A percentile compares a stretch with the other conserved stretches of the same genome.
phyloP scores from a whole-genome alignment of 35 echinoderm and acorn worm species.

The Apostichopus californicus region DNA sequence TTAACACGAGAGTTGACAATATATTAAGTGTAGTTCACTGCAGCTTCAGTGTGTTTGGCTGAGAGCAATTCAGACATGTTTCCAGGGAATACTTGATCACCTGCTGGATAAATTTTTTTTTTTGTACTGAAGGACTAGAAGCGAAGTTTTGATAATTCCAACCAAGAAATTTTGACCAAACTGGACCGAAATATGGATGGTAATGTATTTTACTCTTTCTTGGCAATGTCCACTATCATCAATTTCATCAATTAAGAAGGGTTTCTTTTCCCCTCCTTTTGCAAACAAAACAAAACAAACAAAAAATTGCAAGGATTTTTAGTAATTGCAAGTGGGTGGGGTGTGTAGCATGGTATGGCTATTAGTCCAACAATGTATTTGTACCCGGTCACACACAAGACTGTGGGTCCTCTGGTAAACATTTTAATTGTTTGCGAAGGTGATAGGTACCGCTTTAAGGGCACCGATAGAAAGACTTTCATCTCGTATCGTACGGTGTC shows the following conservation, averaged over 20 bases:
- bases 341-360: too few species aligned
- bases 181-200: not conserved
- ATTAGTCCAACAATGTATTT: too few species aligned
- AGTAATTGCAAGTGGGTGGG: not conserved
- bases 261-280: not conserved
- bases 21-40: not conserved
- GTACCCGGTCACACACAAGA: too few species aligned
- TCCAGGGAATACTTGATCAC: not conserved
- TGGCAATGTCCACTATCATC: not conserved
- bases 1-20: constrained; percentile 13
- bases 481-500: too few species aligned
- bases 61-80: constrained; percentile 9
- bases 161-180: not conserved
- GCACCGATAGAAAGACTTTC: too few species aligned
- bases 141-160: not conserved
- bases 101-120: not conserved
- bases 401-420: too few species aligned
- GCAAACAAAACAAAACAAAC: not conserved
- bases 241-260: too few species aligned
- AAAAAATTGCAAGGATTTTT: constrained; percentile 5
- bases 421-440: too few species aligned
- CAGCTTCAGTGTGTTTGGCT: not conserved
- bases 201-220: constrained; percentile 1
- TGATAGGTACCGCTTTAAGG: too few species aligned
- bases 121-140: not conserved